Base-by-base conservation (phyloP, 2,797 vertebrate species). In the Champsocephalus gunnari region DNA sequence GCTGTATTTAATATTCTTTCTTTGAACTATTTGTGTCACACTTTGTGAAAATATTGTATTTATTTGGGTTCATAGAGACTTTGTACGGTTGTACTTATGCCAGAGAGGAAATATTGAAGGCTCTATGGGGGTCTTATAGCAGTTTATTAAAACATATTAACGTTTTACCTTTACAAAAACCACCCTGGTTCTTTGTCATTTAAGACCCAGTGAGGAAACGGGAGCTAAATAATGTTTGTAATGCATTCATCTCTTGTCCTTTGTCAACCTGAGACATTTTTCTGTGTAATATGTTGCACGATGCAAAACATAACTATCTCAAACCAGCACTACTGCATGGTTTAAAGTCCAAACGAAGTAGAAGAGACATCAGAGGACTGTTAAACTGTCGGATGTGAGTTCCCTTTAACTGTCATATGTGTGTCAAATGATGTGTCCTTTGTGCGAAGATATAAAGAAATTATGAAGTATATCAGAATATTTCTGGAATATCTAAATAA, bases 401-500 rank as follows among this genome's bases (percentile, higher is more conserved):
- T 79, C 69, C 73, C 70, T 82, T 89, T 81, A 75, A 87, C 68
- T 84, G 83, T 86, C 21, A 54, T 0, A 8, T 74, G 65, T 82
- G 71, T 78, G 56, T 88, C 71, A 12, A 58, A 71, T 49, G 9
- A 19, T 58, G 82, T 88, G 67, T 60, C 77, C 41, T 86, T 41
- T 82, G 82, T 92, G 83, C 65, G 79, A 79, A 80, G 60, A 58
- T 61, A 38, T 38, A 8, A 38, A 38, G 10, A 76, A 74, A 38
- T 9, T 38, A 6, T 84, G 59, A 85, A 73, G 16, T 83, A 79
- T 90, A 79, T 86, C 54, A 72, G 75, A 84, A 50, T 84, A 83
- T 90, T 77, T 84, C 73, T 80, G 77, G 60, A 74, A 81, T 84
- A 89, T 87, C n/a, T 79, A 65, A 87, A 88, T 85, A 89, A 90